Percentiles rank a stretch among this genome's conserved stretches.
Conservation (phyloP, 2,113 vertebrate species). For the Pelobates fuscus region DNA sequence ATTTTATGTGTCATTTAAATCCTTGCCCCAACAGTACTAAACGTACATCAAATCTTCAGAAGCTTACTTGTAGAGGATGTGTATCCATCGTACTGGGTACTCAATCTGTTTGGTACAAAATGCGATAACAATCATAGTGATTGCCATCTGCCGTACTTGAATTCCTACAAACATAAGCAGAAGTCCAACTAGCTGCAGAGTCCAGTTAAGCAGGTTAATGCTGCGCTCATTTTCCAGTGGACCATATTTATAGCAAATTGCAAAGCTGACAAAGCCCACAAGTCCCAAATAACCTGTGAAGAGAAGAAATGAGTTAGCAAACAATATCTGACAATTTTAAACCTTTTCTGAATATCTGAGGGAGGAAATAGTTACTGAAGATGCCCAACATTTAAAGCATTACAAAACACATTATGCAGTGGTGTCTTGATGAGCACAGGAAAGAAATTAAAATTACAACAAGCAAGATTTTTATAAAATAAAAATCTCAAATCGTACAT, state of each 20-base stretch:
- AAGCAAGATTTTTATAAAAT: too few species aligned
- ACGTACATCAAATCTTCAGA: too few species aligned
- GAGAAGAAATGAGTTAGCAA: constrained; percentile 16
- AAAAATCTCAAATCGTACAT: too few species aligned
- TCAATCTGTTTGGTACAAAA: constrained; percentile 85
- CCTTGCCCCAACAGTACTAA: too few species aligned
- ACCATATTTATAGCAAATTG: constrained; percentile 88
- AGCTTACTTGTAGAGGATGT: constrained; percentile 67
- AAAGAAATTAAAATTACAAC: too few species aligned
- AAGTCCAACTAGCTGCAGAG: constrained; percentile 85
- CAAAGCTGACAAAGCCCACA: constrained; percentile 88
- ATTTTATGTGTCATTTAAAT: too few species aligned
- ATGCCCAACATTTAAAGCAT: too few species aligned
- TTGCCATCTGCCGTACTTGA: constrained; percentile 85
- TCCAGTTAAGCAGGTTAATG: constrained; percentile 91
- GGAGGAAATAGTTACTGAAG: too few species aligned
- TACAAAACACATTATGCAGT: too few species aligned
- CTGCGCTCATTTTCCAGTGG: constrained; percentile 86
- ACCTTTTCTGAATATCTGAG: too few species aligned
- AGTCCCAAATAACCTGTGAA: constrained; percentile 76
- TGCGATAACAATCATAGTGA: constrained; percentile 75
- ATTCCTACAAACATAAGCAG: constrained; percentile 81
- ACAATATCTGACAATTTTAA: too few species aligned
- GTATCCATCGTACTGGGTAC: constrained; percentile 75
- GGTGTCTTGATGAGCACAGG: too few species aligned